A percentile compares a stretch with the other conserved stretches of the same genome.
These are phyloP conservation scores for Acanthopagrus latus DNA, from an alignment of 2,797 vertebrate genomes.

Conservation along the genomic window DNA sequence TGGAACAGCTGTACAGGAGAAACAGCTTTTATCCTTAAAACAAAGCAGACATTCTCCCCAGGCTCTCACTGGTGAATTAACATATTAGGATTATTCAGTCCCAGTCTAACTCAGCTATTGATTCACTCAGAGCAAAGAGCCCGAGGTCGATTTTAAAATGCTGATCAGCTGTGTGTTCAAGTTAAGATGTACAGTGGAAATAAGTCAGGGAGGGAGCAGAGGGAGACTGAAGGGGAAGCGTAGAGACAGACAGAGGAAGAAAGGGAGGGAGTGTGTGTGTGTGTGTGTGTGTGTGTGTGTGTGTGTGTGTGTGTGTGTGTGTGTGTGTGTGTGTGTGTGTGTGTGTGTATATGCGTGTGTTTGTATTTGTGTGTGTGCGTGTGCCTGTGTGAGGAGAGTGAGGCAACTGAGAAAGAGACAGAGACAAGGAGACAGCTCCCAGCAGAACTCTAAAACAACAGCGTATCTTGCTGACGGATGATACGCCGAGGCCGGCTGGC, in stretches of 20 bases:
- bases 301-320: slow-evolving; percentile 22
- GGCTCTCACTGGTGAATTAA: slow-evolving; percentile 50
- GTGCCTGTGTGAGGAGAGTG: slow-evolving; percentile 20
- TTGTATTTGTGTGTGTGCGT: slow-evolving; percentile 19
- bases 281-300: slow-evolving; percentile 16
- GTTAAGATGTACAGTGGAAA: slow-evolving; percentile 69
- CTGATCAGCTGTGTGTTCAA: slow-evolving; percentile 62
- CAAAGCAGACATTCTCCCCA: slow-evolving; percentile 41
- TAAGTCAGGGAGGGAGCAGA: slow-evolving; percentile 22
- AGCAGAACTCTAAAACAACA: slow-evolving; percentile 86
- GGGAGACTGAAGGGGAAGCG: slow-evolving; percentile 17
- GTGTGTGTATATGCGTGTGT: slow-evolving; percentile 18
- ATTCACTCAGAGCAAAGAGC: slow-evolving; percentile 53
- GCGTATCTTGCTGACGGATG: slow-evolving; percentile 84
- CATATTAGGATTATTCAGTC: slow-evolving; percentile 64
- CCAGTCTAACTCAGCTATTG: slow-evolving; percentile 52
- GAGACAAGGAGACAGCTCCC: slow-evolving; percentile 82
- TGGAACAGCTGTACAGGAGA: slow-evolving; percentile 15
- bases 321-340: slow-evolving; percentile 8
- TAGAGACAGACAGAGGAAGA: slow-evolving; percentile 23
- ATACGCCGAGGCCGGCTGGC: slow-evolving; percentile 76
- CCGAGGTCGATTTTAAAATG: slow-evolving; percentile 64
- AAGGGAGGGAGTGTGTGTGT: slow-evolving; percentile 7
- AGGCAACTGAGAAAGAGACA: slow-evolving; percentile 66
- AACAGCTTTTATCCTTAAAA: slow-evolving; percentile 32